Percentiles rank a stretch among this genome's conserved stretches.
These are phyloP conservation scores for Eunapius fragilis DNA, from an alignment of 37 sponge, comb jelly and placozoan species.

Conservation along the genomic window DNA sequence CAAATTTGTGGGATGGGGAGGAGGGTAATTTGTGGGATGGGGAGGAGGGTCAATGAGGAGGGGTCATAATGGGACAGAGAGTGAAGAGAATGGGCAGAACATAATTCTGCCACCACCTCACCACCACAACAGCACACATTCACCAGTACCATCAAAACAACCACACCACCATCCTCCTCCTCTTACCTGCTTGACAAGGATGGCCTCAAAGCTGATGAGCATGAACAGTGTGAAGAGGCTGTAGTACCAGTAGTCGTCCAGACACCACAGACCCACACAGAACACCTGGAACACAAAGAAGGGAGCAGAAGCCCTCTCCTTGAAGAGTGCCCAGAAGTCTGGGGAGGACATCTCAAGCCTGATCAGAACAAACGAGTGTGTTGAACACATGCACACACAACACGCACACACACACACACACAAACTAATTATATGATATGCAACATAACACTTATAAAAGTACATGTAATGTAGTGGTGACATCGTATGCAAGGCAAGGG, in stretches of 20 bases:
- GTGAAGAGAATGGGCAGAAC: not conserved
- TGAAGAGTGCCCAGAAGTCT: conserved; percentile 86
- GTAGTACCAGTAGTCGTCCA: conserved; percentile 99
- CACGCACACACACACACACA: not conserved
- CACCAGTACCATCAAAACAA: not conserved
- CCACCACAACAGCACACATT: not conserved
- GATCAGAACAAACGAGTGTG: not conserved
- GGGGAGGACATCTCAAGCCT: conserved; percentile 80
- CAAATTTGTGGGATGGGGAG: not conserved
- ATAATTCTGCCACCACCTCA: not conserved
- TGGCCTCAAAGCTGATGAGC: conserved; percentile 92
- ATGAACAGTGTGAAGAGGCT: conserved; percentile 94
- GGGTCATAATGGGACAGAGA: not conserved
- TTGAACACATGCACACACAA: not conserved
- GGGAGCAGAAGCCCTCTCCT: conserved; percentile 94
- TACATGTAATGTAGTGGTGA: no score
- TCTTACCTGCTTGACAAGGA: conserved; percentile 92
- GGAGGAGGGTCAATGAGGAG: not conserved
- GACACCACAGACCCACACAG: conserved; percentile 97
- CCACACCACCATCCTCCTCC: not conserved
- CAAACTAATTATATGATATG: not conserved
- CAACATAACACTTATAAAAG: no score
- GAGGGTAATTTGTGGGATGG: not conserved
- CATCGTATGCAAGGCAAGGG: no score
- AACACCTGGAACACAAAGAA: conserved; percentile 99